Base-by-base conservation (phyloP, 2,888 invertebrate genomes). In the Apodemia hepburni region DNA sequence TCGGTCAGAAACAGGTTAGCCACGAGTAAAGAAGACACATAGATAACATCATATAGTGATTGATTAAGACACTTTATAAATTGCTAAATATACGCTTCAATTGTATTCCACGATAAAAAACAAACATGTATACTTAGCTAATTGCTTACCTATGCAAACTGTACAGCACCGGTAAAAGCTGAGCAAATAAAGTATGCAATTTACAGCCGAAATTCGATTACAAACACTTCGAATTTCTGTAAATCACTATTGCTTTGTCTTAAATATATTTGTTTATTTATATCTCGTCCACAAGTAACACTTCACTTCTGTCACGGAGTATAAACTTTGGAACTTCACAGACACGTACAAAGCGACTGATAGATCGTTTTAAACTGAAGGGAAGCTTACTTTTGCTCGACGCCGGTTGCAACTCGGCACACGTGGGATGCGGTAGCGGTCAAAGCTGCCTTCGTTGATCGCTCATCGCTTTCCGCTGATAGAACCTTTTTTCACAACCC, bases 281-380 rank as follows among this genome's bases (percentile, higher is more conserved):
- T 54, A 51, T 22, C 15, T 54, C 54, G 12, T 49, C 33, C 71
- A 75, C 76, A 72, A 78, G 73, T 79, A 82, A 82, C 86, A 90
- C 87, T 85, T 74, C 86, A 86, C 84, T 84, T 81, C 77, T 79
- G 85, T 86, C 79, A 80, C 84, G 82, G 82, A 81, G 81, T 82
- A 83, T 82, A 84, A 58, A 76, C 83, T 81, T 76, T 70, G 69
- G 58, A 58, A 45, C 47, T 73, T 73, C 71, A 73, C 70, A 71
- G 72, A 78, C 67, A 82, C 87, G 87, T 84, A 75, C 69, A 66
- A 64, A 63, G 69, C 59, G 72, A 65, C 66, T 79, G 81, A 69
- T 77, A 73, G 78, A 78, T 76, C 70, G 67, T 65, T 65, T 68
- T 63, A 65, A 67, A 74, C 75, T 75, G 73, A 65, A 61, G 54